These are phyloP conservation scores for Linurgus olivaceus DNA, from an alignment of 2,797 vertebrate genomes.

Conservation along the genomic window DNA sequence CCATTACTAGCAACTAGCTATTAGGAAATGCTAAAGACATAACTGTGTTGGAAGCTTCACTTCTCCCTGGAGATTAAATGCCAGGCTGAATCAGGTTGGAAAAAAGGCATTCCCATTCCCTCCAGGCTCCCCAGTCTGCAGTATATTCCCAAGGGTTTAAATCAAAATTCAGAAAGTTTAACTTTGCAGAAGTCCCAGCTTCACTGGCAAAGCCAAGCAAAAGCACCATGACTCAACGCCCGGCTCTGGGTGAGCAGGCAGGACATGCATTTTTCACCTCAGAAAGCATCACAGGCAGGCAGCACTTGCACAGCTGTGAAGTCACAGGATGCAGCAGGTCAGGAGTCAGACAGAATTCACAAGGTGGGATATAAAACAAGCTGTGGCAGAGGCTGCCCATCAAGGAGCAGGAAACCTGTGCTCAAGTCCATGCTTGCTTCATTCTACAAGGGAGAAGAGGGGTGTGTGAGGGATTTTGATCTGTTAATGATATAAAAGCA, in stretches of 20 bases:
- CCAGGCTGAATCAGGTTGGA: slow-evolving; percentile 33
- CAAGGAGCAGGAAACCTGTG: neutral
- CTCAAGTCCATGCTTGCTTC: neutral
- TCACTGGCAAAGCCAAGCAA: neutral
- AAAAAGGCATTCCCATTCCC: neutral
- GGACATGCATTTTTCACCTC: neutral
- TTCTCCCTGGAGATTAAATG: slow-evolving; percentile 53
- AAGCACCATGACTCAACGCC: neutral
- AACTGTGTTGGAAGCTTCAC: neutral
- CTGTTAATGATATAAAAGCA: neutral
- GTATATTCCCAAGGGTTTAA: neutral
- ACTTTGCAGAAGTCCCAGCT: neutral
- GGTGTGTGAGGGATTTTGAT: neutral
- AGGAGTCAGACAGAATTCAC: neutral
- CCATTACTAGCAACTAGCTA: neutral
- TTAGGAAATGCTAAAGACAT: slow-evolving; percentile 39
- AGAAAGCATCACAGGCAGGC: neutral
- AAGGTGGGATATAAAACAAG: neutral
- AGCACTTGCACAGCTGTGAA: neutral
- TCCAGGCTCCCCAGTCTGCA: neutral
- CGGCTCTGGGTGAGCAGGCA: neutral
- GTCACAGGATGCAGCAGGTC: neutral
- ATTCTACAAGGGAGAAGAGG: neutral
- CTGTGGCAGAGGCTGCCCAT: fast-evolving
- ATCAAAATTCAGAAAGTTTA: slow-evolving; percentile 20